A percentile compares a stretch with the other conserved stretches of the same genome.
phyloP scores from a whole-genome alignment of 2,888 invertebrate species.

The Macaria notata region DNA sequence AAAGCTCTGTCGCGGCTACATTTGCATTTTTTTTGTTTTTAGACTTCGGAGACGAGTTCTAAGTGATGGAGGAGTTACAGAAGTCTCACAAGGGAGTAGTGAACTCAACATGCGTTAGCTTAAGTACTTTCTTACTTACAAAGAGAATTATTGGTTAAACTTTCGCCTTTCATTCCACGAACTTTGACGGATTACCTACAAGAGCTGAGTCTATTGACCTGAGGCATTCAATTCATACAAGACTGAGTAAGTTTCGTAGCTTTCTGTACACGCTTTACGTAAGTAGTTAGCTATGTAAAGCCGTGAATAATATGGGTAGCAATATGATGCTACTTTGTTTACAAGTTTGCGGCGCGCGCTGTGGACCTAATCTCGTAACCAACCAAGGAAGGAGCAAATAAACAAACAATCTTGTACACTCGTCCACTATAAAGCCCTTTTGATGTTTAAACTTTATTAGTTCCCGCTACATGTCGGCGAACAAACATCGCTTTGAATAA shows the following conservation, averaged over 20 bases:
- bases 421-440: constrained; percentile 24
- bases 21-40: too few species aligned
- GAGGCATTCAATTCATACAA: constrained; percentile 5
- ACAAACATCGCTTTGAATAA: constrained; percentile 13
- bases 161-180: constrained; percentile 1
- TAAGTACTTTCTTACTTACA: too few species aligned
- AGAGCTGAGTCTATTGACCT: constrained; percentile 4
- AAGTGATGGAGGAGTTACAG: too few species aligned
- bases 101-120: neutral
- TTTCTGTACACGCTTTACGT: constrained; percentile 7
- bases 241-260: constrained; percentile 8
- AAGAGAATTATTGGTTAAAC: neutral
- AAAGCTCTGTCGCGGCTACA: too few species aligned
- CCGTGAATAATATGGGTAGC: neutral
- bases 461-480: constrained; percentile 11
- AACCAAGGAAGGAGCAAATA: constrained; percentile 24
- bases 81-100: too few species aligned
- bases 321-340: constrained; percentile 14
- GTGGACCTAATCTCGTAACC: constrained; percentile 25
- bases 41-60: too few species aligned
- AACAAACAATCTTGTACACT: constrained; percentile 24
- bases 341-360: constrained; percentile 23
- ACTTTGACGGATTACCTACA: constrained; percentile 8
- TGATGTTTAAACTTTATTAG: constrained; percentile 27
- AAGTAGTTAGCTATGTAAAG: constrained; percentile 4